Conservation (phyloP, 2,888 invertebrate species). For the Lottia gigantea region DNA sequence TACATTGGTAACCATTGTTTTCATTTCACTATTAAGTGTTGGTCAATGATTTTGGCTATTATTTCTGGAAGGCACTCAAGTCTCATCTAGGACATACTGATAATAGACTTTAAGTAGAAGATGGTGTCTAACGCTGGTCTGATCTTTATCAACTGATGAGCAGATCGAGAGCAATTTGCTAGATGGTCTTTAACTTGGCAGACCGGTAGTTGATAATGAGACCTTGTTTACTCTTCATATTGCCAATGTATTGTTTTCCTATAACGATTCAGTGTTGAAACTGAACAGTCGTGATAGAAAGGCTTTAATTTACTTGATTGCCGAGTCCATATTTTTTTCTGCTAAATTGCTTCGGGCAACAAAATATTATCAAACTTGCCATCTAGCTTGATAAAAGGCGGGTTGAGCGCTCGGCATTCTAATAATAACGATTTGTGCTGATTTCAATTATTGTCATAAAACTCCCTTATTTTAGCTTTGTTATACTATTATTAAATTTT, state of each 20-base stretch:
- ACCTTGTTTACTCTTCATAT: not conserved
- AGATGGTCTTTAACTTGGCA: not conserved
- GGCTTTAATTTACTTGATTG: slow-evolving; percentile 10
- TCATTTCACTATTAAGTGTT: no score
- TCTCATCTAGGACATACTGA: no score
- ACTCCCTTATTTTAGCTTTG: not conserved
- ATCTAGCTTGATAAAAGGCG: not conserved
- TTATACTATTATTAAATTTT: no score
- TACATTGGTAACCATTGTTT: no score
- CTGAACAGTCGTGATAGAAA: slow-evolving; percentile 4
- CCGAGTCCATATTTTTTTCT: slow-evolving; percentile 1
- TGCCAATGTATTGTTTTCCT: not conserved
- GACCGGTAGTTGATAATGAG: not conserved
- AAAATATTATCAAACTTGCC: not conserved
- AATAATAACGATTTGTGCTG: slow-evolving; percentile 7
- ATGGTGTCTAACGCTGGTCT: no score
- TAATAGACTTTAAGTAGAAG: no score
- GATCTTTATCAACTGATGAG: no score
- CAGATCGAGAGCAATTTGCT: not conserved
- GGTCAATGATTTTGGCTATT: no score
- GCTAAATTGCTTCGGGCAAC: not conserved
- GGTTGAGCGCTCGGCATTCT: not conserved
- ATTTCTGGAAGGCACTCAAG: no score
- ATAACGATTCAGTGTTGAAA: not conserved
- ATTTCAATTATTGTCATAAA: not conserved